Base-by-base conservation (phyloP, 2,113 vertebrate genomes). In the Centropus bengalensis region DNA sequence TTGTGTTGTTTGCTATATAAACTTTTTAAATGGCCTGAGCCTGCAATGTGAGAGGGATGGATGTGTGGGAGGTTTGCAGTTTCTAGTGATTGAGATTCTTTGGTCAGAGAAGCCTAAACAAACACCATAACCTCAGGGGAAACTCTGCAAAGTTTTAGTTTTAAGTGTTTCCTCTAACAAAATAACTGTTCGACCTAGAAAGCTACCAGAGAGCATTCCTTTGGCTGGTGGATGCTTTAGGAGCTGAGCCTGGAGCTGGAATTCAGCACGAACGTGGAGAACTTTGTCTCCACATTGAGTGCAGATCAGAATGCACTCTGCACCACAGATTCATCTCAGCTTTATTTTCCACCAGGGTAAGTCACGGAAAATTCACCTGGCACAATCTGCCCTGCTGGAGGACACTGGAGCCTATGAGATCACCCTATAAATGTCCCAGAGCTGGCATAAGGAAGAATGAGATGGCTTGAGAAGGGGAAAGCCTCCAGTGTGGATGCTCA, bases 41-140 rank as follows among this genome's bases (percentile, higher is more conserved):
- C 74, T 54, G 74, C 0, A 0, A 45, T 0, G 2, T 12, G 82
- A 86, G 88, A 8, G 5, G 81, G 89, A 23, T 63, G 85, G 28
- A 64, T 0, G n/a, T 78, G 89, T 55, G 92, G 94, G 96, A 95
- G 96, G 92, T 40, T 86, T 83, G 70, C 73, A 84, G 78, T 9
- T 92, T 49, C 84, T 47, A 89, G 56, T 88, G 92, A 93, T 28
- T 84, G 95, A 89, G 93, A 83, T 91, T 87, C 94, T 93, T 92
- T 30, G 69, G 56, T 66, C 62, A 71, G 93, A 96, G 93, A 66
- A 96, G 89, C 91, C 94, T 93, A 95, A 96, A 94, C 95, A 96
- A 96, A 94, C 91, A 93, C 76, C 45, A 14, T 23, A 83, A 88
- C 94, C 96, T 86, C 91, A 18, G 77, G 87, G 94, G 94, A 84